Evolutionary conservation across 2,797 vertebrate species (phyloP), one percentile per base, ranked within the genome.

Genomic region (Chelon labrosus): DNA sequence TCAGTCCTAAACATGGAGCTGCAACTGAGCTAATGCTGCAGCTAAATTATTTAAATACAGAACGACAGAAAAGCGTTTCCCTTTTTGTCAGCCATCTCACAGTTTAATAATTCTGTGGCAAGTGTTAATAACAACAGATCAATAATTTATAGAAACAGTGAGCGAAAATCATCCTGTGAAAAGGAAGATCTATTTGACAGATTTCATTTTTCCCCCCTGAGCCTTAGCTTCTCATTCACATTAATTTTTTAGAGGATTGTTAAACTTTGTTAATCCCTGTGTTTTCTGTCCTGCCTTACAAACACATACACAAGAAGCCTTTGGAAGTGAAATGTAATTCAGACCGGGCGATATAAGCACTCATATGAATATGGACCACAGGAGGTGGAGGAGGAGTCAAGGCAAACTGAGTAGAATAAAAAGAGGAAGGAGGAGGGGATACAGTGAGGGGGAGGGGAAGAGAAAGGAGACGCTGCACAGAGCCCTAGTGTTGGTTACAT

Each of bases 41-140:
- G 75, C 73, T 93, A 75, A 91, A 93, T 92, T 87, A 94, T 93
- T 93, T 64, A 93, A 87, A 87, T 78, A 73, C 54, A 77, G 57
- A 70, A 76, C 79, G 60, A 82, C 69, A 79, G 71, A 61, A 65
- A 80, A 72, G 83, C 49, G 20, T 44, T 78, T 17, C 12, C 22
- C 66, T 54, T 54, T 71, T 75, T 39, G 51, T 85, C 77, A 84
- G 57, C 60, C 68, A 56, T 58, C 63, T 56, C 53, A 75, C 22
- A 19, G 19, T 66, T 82, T 66, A 73, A 71, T 61, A 67, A 85
- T 75, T 63, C 65, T 6, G 20, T 65, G 31, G n/a, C 1, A 20
- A n/a, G 16, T 58, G 25, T 70, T 65, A 6, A 25, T 1, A 61
- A 63, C 14, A 47, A 25, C 65, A 74, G 25, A 70, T 39, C 10